Conservation (phyloP, 1,140 invertebrate genomes). For the Aphelenchoides besseyi region DNA sequence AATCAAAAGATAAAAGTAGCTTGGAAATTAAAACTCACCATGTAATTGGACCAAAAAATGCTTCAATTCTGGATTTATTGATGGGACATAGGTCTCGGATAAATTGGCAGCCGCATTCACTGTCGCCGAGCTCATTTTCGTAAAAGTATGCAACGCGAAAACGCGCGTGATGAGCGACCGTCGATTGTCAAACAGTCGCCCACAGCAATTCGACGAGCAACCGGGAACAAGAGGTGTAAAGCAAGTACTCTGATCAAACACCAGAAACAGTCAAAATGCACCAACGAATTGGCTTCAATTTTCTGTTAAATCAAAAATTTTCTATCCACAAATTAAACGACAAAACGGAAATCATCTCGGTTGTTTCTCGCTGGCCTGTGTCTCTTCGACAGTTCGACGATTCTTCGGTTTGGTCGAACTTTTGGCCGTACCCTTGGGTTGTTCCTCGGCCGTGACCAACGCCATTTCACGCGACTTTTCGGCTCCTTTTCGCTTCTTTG, state of each 20-base stretch:
- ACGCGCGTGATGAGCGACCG: no score
- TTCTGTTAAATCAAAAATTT: not conserved
- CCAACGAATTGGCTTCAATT: no score
- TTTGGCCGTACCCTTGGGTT: not conserved
- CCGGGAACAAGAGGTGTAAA: no score
- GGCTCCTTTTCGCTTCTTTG: not conserved
- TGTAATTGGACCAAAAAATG: not conserved
- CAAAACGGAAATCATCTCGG: not conserved
- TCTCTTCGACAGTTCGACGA: no score
- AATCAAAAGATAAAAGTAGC: constrained; percentile 1
- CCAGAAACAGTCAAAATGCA: not conserved
- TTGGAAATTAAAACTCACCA: not conserved
- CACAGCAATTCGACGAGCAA: no score
- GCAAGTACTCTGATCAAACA: no score
- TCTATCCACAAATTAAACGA: not conserved
- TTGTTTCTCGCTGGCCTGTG: not conserved
- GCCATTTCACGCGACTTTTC: not conserved
- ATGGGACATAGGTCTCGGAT: not conserved
- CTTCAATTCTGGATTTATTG: constrained; percentile 1
- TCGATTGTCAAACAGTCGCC: no score
- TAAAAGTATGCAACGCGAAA: no score
- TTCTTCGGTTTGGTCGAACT: not conserved
- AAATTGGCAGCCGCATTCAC: not conserved
- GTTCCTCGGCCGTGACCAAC: not conserved
- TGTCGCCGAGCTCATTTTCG: no score